Evolutionary conservation across 1,140 invertebrate genomes (phyloP), one percentile per base, ranked within the genome.

Genomic region (Trypoxylus dichotomus): DNA sequence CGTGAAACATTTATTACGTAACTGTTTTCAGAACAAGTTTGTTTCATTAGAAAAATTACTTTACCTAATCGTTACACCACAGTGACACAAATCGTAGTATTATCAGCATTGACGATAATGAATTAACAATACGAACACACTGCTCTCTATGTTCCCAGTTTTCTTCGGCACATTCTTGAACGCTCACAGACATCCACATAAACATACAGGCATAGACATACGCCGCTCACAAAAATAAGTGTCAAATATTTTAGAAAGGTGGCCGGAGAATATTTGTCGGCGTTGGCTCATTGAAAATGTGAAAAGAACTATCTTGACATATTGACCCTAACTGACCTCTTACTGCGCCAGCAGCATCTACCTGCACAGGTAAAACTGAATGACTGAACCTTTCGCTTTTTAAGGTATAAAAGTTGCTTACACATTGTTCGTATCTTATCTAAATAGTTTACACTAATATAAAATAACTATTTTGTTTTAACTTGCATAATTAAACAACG

Each of bases 301-400:
- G 60, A 68, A 74, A 74, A 74, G 72, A 74, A 37, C 32, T 41
- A 74, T 43, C 72, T 41, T 74, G 72, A 74, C 72, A 74, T 74
- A 43, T 37, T 74, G 72, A 74, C 72, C 72, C 72, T 74, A 41
- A 74, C 29, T 74, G 72, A 74, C 72, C 72, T 43, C 72, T 74
- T 41, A 29, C 72, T 27, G 72, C 72, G 72, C 72, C 32, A 74
- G 32, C 72, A 25, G 29, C 27, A 71, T 42, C 72, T 74, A 74
- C 72, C 72, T 74, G 72, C 29, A 42, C 72, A 74, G 72, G 72
- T 74, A 74, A 74, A 63, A 63, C 63, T 71, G 76, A 68, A 68
- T 68, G 60, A 24, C 24, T 24, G 24, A 0, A 29, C 60, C 60
- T 8, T 27, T 68, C 21, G 60, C 60, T 68, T 68, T 68, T 27